A percentile compares a stretch with the other conserved stretches of the same genome.
phyloP scores from a whole-genome alignment of 2,888 invertebrate genomes.

The Carcina quercana region DNA sequence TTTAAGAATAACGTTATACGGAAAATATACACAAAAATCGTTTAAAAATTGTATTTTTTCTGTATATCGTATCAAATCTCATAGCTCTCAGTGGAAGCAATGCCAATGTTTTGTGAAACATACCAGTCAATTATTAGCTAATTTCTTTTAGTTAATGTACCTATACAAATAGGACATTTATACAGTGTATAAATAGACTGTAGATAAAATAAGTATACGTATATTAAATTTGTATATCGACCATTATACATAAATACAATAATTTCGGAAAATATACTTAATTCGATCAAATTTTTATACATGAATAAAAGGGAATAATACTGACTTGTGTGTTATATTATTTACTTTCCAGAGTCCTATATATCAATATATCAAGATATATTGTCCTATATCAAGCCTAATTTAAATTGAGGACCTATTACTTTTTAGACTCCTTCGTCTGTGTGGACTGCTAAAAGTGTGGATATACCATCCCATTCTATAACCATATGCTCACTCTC shows the following conservation, averaged over 20 bases:
- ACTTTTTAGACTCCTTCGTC: no score
- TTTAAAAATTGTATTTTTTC: no score
- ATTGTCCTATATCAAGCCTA: no score
- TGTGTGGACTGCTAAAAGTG: no score
- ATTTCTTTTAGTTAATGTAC: constrained; percentile 32
- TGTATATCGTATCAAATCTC: constrained; percentile 15
- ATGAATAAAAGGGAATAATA: constrained; percentile 23
- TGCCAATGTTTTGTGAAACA: constrained; percentile 35
- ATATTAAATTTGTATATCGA: constrained; percentile 19
- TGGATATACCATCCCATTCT: no score
- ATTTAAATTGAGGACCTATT: no score
- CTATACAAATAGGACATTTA: constrained; percentile 31
- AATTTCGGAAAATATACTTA: constrained; percentile 19
- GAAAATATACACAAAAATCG: no score
- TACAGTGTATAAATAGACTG: constrained; percentile 24
- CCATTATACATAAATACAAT: constrained; percentile 18
- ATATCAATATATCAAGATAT: no score
- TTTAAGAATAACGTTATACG: constrained; percentile 7
- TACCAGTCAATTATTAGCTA: constrained; percentile 54
- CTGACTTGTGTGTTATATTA: no score
- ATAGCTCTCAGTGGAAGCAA: constrained; percentile 44
- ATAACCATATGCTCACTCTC: no score
- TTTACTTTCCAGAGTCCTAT: no score
- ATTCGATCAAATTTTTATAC: constrained; percentile 22
- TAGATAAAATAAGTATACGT: constrained; percentile 25